These are phyloP conservation scores for Bambusicola thoracicus DNA, from an alignment of 2,113 vertebrate species.

Conservation along the genomic window DNA sequence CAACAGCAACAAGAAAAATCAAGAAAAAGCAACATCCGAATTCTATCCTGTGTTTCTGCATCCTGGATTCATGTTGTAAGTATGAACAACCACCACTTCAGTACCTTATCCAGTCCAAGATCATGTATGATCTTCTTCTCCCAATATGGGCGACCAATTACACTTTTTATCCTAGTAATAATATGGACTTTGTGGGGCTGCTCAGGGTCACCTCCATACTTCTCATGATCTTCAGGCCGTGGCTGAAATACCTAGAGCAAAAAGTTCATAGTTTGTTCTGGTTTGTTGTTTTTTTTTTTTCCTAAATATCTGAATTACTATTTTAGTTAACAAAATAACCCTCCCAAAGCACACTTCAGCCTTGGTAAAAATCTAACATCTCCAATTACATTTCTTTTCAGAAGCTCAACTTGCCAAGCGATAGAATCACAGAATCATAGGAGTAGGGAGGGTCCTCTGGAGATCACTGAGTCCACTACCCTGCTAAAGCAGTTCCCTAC, in stretches of 20 bases:
- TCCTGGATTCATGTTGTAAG: neutral
- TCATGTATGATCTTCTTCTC: constrained; percentile 87
- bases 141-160: constrained; percentile 89
- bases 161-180: constrained; percentile 87
- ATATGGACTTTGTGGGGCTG: constrained; percentile 94
- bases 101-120: constrained; percentile 91
- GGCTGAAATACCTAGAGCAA: constrained; percentile 84
- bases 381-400: neutral
- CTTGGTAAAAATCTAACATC: neutral
- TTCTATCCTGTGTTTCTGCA: neutral
- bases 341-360: neutral
- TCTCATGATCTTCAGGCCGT: constrained; percentile 87
- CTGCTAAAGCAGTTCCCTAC: too few species aligned
- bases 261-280: fast-evolving
- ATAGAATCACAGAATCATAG: too few species aligned
- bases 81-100: neutral
- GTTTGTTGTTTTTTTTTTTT: fast-evolving
- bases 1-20: neutral
- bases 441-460: too few species aligned
- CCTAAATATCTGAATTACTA: neutral
- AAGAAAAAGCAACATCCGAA: neutral
- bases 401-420: neutral
- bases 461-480: too few species aligned
- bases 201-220: constrained; percentile 91
- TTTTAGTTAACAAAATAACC: neutral